Evolutionary conservation across 1,140 invertebrate species (phyloP), one percentile per base, ranked within the genome.

Genomic region (Ylistrum balloti): DNA sequence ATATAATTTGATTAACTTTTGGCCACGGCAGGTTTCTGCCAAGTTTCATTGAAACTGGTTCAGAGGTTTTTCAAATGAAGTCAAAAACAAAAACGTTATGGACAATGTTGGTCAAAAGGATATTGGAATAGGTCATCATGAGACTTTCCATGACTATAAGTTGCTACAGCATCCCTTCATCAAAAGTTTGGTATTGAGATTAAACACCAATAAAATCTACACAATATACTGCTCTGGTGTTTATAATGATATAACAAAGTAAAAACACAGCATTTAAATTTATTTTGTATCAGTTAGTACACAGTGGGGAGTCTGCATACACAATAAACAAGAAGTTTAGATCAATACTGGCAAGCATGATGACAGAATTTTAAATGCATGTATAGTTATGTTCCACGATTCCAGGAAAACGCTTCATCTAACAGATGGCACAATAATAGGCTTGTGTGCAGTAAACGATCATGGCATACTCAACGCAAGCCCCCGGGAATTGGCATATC

Each of bases 401-500:
- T 45, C 41, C 41, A 45, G 56, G n/a, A 74, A 74, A 74, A 28
- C 56, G 1, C 0, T 17, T 45, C 56, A 17, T 28, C 56, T 5
- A 28, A 5, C 56, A 74, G 56, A 74, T 74, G 56, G 20, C 56
- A 28, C 22, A 1, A 74, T 3, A 74, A n/a, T 74, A 74, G 56
- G 56, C 56, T 74, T 74, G 28, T n/a, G 56, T 74, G 56, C 56
- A 74, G 56, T 74, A 28, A 74, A 74, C 56, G 56, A 74, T 74
- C 28, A 17, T n/a, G 28, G 56, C 56, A 74, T 74, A 74, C 56
- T 74, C 56, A 28, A 28, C 22, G 5, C 22, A 74, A 5, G 1
- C 56, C n/a, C 56, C n/a, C 7, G 28, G 56, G 56, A 74, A 74
- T 74, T 5, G 56, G 28, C 22, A 7, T 28, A 74, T 74, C n/a